Base-by-base conservation (phyloP, 2,797 vertebrate species). In the Microctenopoma steveboyesi region DNA sequence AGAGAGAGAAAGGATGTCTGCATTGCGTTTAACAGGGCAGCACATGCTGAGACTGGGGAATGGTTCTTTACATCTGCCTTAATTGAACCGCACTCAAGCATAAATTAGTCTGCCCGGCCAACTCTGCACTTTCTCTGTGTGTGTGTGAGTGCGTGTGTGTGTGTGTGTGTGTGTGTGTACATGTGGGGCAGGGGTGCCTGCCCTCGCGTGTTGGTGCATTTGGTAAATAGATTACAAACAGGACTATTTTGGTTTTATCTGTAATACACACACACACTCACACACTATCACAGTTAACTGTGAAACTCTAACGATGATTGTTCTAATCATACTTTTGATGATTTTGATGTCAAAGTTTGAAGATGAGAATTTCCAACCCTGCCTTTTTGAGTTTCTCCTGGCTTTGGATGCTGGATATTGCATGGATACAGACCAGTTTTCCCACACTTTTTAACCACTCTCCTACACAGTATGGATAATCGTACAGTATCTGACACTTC, bases 31-130 rank as follows among this genome's bases (percentile, higher is more conserved):
- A 79, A 79, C 55, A 18, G 69, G 3, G 66, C 28, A 81, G 75
- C 66, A 78, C 76, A 82, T 68, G 77, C 78, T 75, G 73, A 83
- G 73, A 69, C 62, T 59, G 46, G 65, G 51, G 74, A 88, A 74
- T 66, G 51, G 30, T 77, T 85, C 70, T 83, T 87, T 79, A 87
- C 78, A 86, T 88, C 74, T 83, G 63, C 78, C 61, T 86, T 88
- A 89, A 91, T 84, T 91, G 84, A 87, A 85, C 80, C 6, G 72
- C 86, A 86, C 73, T 88, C 76, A 86, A 84, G 79, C 82, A 89
- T 90, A 89, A 89, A 89, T 87, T 88, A 89, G 81, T 52, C 53
- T 27, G 2, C 22, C 33, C 54, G 84, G 86, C 88, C 61, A 79
- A 69, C 83, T 72, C 74, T 77, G 84, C 80, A 89, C 63, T 87